Evolutionary conservation across 1,140 invertebrate genomes (phyloP).

Genomic region (Penaeus indicus): DNA sequence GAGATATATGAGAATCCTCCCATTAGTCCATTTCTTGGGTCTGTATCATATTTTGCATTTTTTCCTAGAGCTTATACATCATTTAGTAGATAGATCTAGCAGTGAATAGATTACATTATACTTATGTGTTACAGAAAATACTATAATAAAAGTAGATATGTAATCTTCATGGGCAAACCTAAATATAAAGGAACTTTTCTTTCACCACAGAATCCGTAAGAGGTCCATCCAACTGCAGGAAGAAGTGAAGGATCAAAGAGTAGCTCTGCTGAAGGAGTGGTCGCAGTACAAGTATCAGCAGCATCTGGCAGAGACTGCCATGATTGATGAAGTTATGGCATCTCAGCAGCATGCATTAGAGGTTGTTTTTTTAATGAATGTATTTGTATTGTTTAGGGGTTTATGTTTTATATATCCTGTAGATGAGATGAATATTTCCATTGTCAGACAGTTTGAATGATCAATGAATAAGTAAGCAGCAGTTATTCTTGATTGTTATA

Average conservation of each 20-base stretch:
- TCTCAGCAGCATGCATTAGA: slow-evolving; percentile 84
- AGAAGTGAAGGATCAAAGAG: slow-evolving; percentile 72
- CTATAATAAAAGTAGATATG: background rate
- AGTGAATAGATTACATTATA: background rate
- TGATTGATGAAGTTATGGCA: slow-evolving; percentile 77
- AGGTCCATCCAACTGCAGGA: slow-evolving; percentile 12
- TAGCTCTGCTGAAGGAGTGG: slow-evolving; percentile 82
- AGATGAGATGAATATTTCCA: too few relatives aligned
- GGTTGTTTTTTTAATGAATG: slow-evolving; percentile 66
- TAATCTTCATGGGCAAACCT: background rate
- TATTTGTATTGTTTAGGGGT: too few relatives aligned
- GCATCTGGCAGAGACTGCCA: slow-evolving; percentile 76
- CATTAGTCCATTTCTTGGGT: too few relatives aligned
- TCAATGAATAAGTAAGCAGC: too few relatives aligned
- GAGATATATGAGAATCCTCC: too few relatives aligned
- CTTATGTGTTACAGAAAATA: background rate
- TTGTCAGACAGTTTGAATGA: too few relatives aligned
- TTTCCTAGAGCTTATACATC: too few relatives aligned
- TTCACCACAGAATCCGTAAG: slow-evolving; percentile 46
- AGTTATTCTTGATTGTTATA: too few relatives aligned
- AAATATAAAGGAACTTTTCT: background rate
- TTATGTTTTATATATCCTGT: too few relatives aligned
- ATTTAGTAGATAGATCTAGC: too few relatives aligned
- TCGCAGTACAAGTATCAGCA: slow-evolving; percentile 77
- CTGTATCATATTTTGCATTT: too few relatives aligned